phyloP scores from a whole-genome alignment of 2,888 invertebrate species.

The Charanyca ferruginea region DNA sequence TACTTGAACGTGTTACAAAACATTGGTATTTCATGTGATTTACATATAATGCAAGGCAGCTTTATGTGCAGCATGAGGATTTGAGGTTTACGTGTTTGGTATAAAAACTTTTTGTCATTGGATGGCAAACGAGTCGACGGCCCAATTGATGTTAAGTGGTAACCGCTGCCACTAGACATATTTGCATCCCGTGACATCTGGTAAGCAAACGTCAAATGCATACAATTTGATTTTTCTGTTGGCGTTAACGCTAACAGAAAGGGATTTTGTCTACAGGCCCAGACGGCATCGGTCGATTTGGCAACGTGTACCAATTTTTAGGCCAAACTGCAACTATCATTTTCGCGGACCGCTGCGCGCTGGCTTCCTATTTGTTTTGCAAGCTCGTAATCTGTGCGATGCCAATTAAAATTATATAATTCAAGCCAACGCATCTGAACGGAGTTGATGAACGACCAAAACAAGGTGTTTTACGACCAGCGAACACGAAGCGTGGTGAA shows the following conservation, averaged over 20 bases:
- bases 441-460: conserved; percentile 76
- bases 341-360: conserved; percentile 65
- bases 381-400: conserved; percentile 61
- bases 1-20: conserved; percentile 40
- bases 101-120: too few relatives aligned
- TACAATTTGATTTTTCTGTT: too few relatives aligned
- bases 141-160: too few relatives aligned
- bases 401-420: conserved; percentile 83
- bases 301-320: conserved; percentile 32
- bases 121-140: too few relatives aligned
- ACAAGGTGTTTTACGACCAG: conserved; percentile 74
- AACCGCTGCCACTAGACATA: too few relatives aligned
- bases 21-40: conserved; percentile 23
- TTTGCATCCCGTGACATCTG: too few relatives aligned
- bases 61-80: neutral
- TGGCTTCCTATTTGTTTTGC: conserved; percentile 61
- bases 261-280: too few relatives aligned
- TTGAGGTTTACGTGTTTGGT: neutral
- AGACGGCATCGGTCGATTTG: conserved; percentile 30
- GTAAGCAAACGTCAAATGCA: too few relatives aligned
- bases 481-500: conserved; percentile 68
- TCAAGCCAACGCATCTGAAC: conserved; percentile 65
- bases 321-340: conserved; percentile 62
- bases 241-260: too few relatives aligned
- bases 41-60: neutral